These are phyloP conservation scores for Catalaphyllia jardinei DNA, from an alignment of 64 coral and sea anemone genomes.

Conservation along the genomic window DNA sequence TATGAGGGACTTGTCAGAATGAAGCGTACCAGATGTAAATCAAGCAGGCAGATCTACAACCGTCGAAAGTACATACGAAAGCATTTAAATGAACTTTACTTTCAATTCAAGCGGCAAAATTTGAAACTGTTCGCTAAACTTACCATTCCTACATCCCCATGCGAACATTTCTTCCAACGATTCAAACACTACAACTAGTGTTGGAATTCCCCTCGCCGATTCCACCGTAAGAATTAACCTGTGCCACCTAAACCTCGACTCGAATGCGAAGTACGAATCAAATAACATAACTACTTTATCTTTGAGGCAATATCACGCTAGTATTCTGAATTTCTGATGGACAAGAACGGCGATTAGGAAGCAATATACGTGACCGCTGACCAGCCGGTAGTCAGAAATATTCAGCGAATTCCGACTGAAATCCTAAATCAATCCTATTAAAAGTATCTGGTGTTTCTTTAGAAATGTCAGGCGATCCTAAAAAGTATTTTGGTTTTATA, in stretches of 20 bases:
- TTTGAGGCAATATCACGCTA: not conserved
- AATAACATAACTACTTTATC: slow-evolving; percentile 17
- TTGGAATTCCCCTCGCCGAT: slow-evolving; percentile 14
- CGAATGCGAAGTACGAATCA: slow-evolving; percentile 21
- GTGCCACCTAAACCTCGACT: slow-evolving; percentile 7
- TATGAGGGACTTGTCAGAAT: slow-evolving; percentile 19
- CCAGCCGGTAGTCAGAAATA: no score
- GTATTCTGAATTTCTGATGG: not conserved
- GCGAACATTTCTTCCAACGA: not conserved
- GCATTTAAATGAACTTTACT: slow-evolving; percentile 6
- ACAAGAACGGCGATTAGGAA: not conserved
- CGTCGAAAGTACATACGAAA: slow-evolving; percentile 24
- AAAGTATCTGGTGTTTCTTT: no score
- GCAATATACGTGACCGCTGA: no score
- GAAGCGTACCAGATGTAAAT: slow-evolving; percentile 35
- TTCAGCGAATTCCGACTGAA: no score
- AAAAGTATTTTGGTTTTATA: no score
- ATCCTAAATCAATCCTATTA: no score
- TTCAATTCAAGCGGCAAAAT: not conserved
- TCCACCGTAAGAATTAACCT: slow-evolving; percentile 11
- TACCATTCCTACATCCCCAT: not conserved
- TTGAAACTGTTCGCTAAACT: not conserved
- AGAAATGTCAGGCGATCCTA: no score
- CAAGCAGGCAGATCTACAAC: slow-evolving; percentile 20
- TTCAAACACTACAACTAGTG: slow-evolving; percentile 24